Evolutionary conservation across 2,888 invertebrate species (phyloP), one percentile per base, ranked within the genome.

Genomic region (Tachystola acroxantha): DNA sequence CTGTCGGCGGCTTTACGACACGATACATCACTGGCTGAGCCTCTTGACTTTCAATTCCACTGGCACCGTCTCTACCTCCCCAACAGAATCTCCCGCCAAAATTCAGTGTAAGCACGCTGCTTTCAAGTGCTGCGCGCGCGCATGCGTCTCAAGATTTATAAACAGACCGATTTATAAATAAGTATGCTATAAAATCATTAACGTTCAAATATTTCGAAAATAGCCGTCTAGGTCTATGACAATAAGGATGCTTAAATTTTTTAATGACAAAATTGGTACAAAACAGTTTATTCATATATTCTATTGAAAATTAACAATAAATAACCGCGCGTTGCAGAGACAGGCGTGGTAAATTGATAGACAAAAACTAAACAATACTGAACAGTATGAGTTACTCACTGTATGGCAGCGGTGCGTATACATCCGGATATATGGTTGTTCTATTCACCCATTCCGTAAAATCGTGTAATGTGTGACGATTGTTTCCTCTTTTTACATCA

Each of bases 351-450:
- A 27, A 11, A 27, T 27, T 10, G 4, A 11, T 7, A n/a, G 6
- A 27, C 27, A 27, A 27, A 27, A 27, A 27, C 10, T 3, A 7
- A 4, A 6, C 27, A 11, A 27, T 12, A n/a, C 11, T 41, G 38
- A 42, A 33, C 43, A 36, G 37, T 40, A 30, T 3, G 29, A n/a
- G 42, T 43, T 89, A 93, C 93, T 92, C 89, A 93, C 93, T 93
- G 80, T 93, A 93, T 40, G 93, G 92, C 52, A 90, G 88, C 50
- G 93, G 93, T 46, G 92, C 93, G 71, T 93, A 94, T 52, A 94
- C 89, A 67, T 92, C 89, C 43, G 94, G 92, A 75, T 92, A 89
- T 65, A 90, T 88, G 50, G 89, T 68, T 22, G 82, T 77, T 54
- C 86, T 76, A 50, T 84, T 85, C 37, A 59, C 72, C 85, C 85